Conservation (phyloP, 2,888 invertebrate genomes). For the Tiliacea aurago region DNA sequence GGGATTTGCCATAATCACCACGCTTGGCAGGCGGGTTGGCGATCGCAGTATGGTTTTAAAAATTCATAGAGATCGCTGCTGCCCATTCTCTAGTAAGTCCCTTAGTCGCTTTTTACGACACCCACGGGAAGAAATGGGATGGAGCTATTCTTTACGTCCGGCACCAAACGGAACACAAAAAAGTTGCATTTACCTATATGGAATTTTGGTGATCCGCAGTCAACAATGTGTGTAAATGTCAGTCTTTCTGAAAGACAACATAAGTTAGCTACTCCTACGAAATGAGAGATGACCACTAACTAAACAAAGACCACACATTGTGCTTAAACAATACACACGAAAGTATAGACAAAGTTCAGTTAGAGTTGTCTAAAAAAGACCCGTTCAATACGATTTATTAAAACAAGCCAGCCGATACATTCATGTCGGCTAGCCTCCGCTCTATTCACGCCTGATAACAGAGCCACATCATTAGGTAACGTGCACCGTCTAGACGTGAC, state of each 20-base stretch:
- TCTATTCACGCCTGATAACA: conserved; percentile 56
- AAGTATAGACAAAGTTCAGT: conserved; percentile 13
- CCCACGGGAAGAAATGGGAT: too few relatives aligned
- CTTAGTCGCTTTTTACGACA: too few relatives aligned
- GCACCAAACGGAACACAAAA: too few relatives aligned
- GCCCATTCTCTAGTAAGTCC: too few relatives aligned
- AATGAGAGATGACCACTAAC: background rate
- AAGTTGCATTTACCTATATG: background rate
- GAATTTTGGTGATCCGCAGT: background rate
- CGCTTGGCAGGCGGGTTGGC: too few relatives aligned
- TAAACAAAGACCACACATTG: conserved; percentile 19
- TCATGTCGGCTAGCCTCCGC: conserved; percentile 29
- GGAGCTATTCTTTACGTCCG: too few relatives aligned
- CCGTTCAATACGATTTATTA: conserved; percentile 28
- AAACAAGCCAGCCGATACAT: conserved; percentile 38
- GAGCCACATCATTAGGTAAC: conserved; percentile 61
- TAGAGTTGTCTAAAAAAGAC: conserved; percentile 30
- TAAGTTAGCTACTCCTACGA: conserved; percentile 19
- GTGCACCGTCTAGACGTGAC: conserved; percentile 59
- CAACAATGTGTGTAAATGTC: conserved; percentile 1
- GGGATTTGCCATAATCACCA: too few relatives aligned
- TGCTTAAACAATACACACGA: conserved; percentile 11
- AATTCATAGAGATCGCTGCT: too few relatives aligned
- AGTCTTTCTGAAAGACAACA: background rate
- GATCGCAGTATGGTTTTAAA: too few relatives aligned